Base-by-base conservation (phyloP, 2,113 vertebrate species). In the Pluvialis apricaria region DNA sequence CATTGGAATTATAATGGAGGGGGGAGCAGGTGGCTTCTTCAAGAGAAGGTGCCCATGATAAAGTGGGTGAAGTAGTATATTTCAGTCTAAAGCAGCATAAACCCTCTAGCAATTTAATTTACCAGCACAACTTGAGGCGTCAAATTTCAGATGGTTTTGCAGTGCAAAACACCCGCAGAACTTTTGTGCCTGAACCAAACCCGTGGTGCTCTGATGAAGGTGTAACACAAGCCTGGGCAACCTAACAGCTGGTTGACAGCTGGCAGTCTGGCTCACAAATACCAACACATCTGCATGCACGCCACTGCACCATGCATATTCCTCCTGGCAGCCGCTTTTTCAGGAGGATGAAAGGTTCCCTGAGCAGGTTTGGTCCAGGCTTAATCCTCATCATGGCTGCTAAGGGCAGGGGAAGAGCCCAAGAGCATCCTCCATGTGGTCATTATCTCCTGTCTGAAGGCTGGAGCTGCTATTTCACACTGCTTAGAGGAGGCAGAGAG, bases 81-180 rank as follows among this genome's bases (percentile, higher is more conserved):
- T 66, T 52, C 45, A n/a, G 26, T 18, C 22, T 16, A 17, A 61
- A 32, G 68, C 68, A 65, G 49, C 5, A 6, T 10, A 16, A 51
- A 24, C 9, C 13, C 19, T 75, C 60, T 29, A 57, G 61, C 14
- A 31, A 13, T 34, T 25, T 40, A 44, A 31, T 52, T 71, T 52
- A 38, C 14, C 47, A 45, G 45, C 28, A 32, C 29, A 5, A 1
- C 5, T 2, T 3, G 9, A 31, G n/a, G 25, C 0, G 0, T n/a
- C 25, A 45, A 8, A 32, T 42, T 77, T 80, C 45, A 54, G 70
- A 21, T 21, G 8, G 17, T 19, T 89, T 82, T 68, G 47, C 34
- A 64, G n/a, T 52, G 49, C 26, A 36, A 44, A 79, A n/a, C 12
- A 7, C 9, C 36, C 0, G 0, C 10, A 54, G 36, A 44, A 65